phyloP scores from a whole-genome alignment of 2,888 invertebrate genomes.

The Hedya salicella region DNA sequence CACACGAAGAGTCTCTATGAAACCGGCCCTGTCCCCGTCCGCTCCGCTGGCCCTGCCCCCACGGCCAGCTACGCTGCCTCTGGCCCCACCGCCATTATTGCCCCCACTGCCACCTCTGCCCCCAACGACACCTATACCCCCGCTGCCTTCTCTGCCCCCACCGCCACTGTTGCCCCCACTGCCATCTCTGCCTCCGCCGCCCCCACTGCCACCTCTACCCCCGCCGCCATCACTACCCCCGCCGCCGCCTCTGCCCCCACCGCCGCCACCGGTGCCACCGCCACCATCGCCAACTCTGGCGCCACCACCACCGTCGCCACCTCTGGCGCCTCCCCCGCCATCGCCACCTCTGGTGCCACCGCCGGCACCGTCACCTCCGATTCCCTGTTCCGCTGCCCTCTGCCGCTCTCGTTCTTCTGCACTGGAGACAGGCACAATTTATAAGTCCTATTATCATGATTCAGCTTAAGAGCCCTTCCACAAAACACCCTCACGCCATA shows the following conservation, averaged over 20 bases:
- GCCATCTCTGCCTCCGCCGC: too few relatives aligned
- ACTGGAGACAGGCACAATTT: not conserved
- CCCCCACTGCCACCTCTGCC: too few relatives aligned
- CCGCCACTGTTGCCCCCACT: too few relatives aligned
- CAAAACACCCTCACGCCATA: too few relatives aligned
- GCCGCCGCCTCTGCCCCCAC: not conserved
- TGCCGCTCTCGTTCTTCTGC: not conserved
- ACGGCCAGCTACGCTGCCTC: not conserved
- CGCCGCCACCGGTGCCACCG: not conserved
- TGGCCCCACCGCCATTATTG: too few relatives aligned
- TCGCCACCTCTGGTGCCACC: too few relatives aligned
- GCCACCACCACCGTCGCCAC: too few relatives aligned
- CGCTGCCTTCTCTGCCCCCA: not conserved
- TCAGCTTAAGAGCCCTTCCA: too few relatives aligned
- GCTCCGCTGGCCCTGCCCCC: not conserved
- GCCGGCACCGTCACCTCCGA: not conserved
- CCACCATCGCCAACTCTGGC: not conserved
- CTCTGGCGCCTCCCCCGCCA: too few relatives aligned
- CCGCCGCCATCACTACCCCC: not conserved
- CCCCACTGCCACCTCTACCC: not conserved
- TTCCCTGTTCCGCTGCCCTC: not conserved
- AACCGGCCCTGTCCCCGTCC: not conserved
- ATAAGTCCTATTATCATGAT: too few relatives aligned
- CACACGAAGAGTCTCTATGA: not conserved
- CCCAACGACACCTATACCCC: not conserved